These are phyloP conservation scores for Buceros bicornis DNA, from an alignment of 2,797 vertebrate genomes.

Conservation along the genomic window DNA sequence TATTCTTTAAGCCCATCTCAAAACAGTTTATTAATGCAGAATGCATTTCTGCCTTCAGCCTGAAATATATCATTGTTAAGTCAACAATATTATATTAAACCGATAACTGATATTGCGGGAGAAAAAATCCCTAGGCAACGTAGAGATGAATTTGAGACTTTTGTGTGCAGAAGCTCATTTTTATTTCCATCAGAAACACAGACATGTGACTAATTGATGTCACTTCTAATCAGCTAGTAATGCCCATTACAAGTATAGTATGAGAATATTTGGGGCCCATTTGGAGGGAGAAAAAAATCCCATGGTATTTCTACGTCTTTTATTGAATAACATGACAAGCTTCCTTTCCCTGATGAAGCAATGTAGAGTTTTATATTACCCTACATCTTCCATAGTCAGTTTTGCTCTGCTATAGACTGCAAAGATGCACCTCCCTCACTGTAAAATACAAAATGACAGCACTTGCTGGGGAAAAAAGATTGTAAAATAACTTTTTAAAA, in stretches of 20 bases:
- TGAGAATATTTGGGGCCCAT: slow-evolving; percentile 68
- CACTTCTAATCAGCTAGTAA: slow-evolving; percentile 79
- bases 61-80: slow-evolving; percentile 96
- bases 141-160: slow-evolving; percentile 90
- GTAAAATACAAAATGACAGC: background rate
- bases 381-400: background rate
- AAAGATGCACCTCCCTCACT: background rate
- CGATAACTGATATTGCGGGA: slow-evolving; percentile 89
- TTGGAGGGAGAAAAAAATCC: slow-evolving; percentile 46
- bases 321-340: slow-evolving; percentile 60
- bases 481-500: background rate
- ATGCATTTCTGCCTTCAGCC: slow-evolving; percentile 89
- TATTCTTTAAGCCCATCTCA: slow-evolving; percentile 84
- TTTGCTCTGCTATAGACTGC: slow-evolving; percentile 18
- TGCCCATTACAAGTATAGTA: slow-evolving; percentile 63
- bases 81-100: slow-evolving; percentile 97
- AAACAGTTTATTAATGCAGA: slow-evolving; percentile 93
- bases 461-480: background rate
- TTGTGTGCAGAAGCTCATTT: slow-evolving; percentile 82
- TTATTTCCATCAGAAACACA: slow-evolving; percentile 87
- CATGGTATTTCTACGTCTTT: slow-evolving; percentile 59
- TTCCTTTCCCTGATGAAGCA: slow-evolving; percentile 64
- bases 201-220: slow-evolving; percentile 82
- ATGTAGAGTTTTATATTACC: slow-evolving; percentile 47
- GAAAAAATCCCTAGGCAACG: slow-evolving; percentile 89